Percentiles rank a stretch among this genome's conserved stretches.
Conservation (phyloP, 2,888 invertebrate genomes). For the Amblyjoppa fuscipennis region DNA sequence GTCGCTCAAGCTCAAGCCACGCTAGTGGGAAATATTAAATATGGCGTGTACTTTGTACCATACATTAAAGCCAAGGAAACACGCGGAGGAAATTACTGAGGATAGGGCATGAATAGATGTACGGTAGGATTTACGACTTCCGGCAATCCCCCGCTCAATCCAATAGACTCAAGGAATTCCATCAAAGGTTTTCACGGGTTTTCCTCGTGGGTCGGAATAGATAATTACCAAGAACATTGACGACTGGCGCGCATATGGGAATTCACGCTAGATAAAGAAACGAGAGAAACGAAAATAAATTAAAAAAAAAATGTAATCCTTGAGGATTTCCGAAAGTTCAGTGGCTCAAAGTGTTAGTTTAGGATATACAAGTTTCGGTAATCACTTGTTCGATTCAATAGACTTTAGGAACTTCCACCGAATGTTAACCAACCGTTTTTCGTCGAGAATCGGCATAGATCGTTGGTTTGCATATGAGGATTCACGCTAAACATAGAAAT, state of each 20-base stretch:
- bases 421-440: no score
- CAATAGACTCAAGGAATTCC: background rate
- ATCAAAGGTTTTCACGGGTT: background rate
- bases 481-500: no score
- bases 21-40: slow-evolving; percentile 77
- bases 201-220: background rate
- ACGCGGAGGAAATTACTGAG: slow-evolving; percentile 5
- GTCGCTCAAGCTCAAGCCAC: slow-evolving; percentile 44
- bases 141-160: background rate
- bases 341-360: no score
- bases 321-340: no score
- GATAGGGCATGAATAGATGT: background rate
- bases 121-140: background rate
- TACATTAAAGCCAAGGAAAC: slow-evolving; percentile 35
- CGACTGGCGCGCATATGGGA: background rate
- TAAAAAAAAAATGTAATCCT: no score
- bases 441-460: no score
- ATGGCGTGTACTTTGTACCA: slow-evolving; percentile 75
- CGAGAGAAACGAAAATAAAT: no score
- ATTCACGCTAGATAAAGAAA: background rate
- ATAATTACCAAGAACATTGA: background rate
- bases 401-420: background rate
- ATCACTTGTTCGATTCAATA: background rate
- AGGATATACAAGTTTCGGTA: background rate
- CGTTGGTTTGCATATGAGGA: no score